Evolutionary conservation across 1,140 invertebrate genomes (phyloP), one percentile per base, ranked within the genome.

Genomic region (Penaeus indicus): DNA sequence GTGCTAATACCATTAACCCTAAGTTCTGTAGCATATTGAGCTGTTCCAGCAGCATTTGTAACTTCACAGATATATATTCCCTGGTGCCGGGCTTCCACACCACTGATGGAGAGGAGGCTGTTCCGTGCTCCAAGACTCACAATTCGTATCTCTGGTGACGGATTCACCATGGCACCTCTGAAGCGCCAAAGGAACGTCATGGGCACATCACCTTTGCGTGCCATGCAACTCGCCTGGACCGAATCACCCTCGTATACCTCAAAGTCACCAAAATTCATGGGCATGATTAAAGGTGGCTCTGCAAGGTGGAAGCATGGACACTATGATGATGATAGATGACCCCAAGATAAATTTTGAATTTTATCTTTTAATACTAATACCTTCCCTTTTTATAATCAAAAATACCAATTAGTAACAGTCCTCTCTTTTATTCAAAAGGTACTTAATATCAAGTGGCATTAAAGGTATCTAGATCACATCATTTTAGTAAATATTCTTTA

Each of bases 31-130:
- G 95, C 94, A 92, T 94, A 94, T 90, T 93, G 94, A 83, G 94
- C 93, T 84, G 92, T 93, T 88, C 95, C 95, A 47, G 95, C 95
- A 72, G 93, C 92, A 93, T 97, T 97, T 90, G 93, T 94, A 42
- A 95, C 96, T 54, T 94, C 92, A 92, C 96, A 97, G 22, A 96
- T 95, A 92, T 96, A 97, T 91, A 96, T 95, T 21, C 96, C 96
- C 85, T 95, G 93, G 92, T 96, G 95, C 89, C 94, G 91, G 7
- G 92, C 92, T 62, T 90, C 92, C 38, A 93, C 92, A 75, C 92
- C 91, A 78, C 92, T 91, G 32, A 94, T 93, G 18, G 92, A 92
- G 63, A 94, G 90, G 47, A 93, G 88, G 84, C 92, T 93, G 60
- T 92, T 93, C 85, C 93, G 81, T 67, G 90, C 84, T 62, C 92